Evolutionary conservation across 2,888 invertebrate genomes (phyloP), one percentile per base, ranked within the genome.

Genomic region (Cotesia congregata): DNA sequence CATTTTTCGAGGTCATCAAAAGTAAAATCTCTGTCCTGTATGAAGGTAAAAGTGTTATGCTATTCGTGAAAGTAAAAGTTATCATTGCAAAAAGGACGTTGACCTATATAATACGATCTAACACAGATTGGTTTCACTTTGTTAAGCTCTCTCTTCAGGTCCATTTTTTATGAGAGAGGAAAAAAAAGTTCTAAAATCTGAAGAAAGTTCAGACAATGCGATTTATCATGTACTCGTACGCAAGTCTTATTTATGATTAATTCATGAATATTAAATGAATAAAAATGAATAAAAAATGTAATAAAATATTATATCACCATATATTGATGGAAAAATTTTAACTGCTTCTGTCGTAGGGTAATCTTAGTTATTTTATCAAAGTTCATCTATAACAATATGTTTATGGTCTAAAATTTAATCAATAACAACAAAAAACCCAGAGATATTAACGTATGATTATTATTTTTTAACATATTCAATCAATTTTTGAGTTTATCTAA

Each of bases 1-100:
- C 77, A 39, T 74, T 69, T 67, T 50, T 70, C 77, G 76, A 78
- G 78, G 67, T 72, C 73, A 74, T 77, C 72, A 82, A 83, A 81
- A 83, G 82, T 72, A 81, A 82, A 81, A 79, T 72, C 67, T 68
- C 75, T 17, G 30, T 6, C n/a, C 15, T 41, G 40, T 9, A 40
- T 70, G 6, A 59, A 1, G n/a, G 20, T 20, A 50, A 59, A 59
- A 50, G 30, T 9, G 17, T 12, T 70, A 7, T 74, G 70, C 74
- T 72, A 78, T 73, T 74, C 40, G 79, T 61, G 79, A 83, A 77
- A 81, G 79, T 76, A 76, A 83, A 71, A 82, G 82, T 78, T 77
- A 77, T 77, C 67, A 71, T 30, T 61, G 61, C 6, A 39, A 72
- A 5, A n/a, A 59, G 59, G 59, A 30, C 60, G 59, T 59, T 17